Percentiles rank a stretch among this genome's conserved stretches.
Conservation (phyloP, 64 coral and sea anemone species). For the Catalaphyllia jardinei region DNA sequence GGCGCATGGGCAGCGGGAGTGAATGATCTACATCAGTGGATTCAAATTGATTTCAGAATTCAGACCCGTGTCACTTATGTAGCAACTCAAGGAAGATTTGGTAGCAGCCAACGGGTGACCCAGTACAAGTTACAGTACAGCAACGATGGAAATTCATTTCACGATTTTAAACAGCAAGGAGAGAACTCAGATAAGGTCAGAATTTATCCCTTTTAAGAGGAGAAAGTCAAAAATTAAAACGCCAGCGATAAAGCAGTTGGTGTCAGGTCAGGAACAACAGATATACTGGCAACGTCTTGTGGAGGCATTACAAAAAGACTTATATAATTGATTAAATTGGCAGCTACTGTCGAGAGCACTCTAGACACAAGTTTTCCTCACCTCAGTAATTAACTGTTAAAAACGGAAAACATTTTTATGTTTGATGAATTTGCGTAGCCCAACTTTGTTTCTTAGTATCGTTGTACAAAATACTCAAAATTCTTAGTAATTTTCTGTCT, state of each 20-base stretch:
- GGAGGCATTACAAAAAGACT: neutral
- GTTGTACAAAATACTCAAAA: too few species aligned
- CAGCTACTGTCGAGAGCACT: too few species aligned
- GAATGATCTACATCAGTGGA: slow-evolving; percentile 51
- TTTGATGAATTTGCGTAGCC: too few species aligned
- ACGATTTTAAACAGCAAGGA: neutral
- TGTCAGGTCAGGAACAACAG: too few species aligned
- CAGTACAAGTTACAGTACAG: neutral
- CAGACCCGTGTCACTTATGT: slow-evolving; percentile 32
- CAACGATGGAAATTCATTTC: neutral
- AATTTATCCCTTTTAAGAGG: too few species aligned
- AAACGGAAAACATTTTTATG: too few species aligned
- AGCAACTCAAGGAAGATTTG: slow-evolving; percentile 37
- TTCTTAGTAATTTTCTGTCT: too few species aligned
- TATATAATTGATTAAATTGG: too few species aligned
- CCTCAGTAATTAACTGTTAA: too few species aligned
- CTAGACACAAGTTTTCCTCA: too few species aligned
- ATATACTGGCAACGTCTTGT: too few species aligned
- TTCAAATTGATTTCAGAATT: slow-evolving; percentile 48
- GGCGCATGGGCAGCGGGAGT: slow-evolving; percentile 14
- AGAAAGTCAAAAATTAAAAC: neutral
- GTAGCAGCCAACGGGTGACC: slow-evolving; percentile 26
- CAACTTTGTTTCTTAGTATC: too few species aligned
- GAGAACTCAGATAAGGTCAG: neutral
- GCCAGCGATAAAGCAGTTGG: neutral